Evolutionary conservation across 2,888 invertebrate species (phyloP), one percentile per base, ranked within the genome.

Genomic region (Patella ulyssiponensis): DNA sequence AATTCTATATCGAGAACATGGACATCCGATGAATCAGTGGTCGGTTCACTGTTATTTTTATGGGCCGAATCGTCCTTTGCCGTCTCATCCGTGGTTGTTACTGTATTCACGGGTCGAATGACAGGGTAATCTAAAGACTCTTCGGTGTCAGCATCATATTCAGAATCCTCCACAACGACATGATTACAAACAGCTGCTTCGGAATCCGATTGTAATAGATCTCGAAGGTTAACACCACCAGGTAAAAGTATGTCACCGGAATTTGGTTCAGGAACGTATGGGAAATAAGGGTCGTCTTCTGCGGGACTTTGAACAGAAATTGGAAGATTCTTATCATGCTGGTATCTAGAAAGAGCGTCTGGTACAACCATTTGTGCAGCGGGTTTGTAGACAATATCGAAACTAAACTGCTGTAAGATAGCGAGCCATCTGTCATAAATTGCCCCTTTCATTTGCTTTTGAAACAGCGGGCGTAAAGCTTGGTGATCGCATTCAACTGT

Each of bases 391-490:
- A 70, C 27, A 20, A 75, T 70, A 69, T 75, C 75, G n/a, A 70
- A 20, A 54, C 17, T 17, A 14, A 58, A 58, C 20, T 14, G 17
- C 15, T 58, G 58, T 20, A 58, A 58, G n/a, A 58, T 75, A 9
- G 44, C 12, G 14, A 77, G 15, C 73, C 74, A 74, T 27, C 73
- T 9, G 64, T 77, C 77, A 54, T 77, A 77, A 23, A 74, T 77
- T 3, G 77, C 77, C 11, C 74, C 77, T 69, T 74, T 77, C 14
- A 77, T 52, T 56, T 69, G 73, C 27, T 78, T 75, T 71, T 78
- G 71, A 71, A 71, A 75, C 4, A 78, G 33, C 4, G 74, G 75
- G 12, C 75, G 17, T 23, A 79, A 44, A 3, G 71, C 76, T n/a
- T 76, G 56, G 70, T 76, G 73, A 71, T 77, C 73, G 27, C 64